Conservation (phyloP, 1,140 invertebrate species). For the Oedothorax gibbosus region DNA sequence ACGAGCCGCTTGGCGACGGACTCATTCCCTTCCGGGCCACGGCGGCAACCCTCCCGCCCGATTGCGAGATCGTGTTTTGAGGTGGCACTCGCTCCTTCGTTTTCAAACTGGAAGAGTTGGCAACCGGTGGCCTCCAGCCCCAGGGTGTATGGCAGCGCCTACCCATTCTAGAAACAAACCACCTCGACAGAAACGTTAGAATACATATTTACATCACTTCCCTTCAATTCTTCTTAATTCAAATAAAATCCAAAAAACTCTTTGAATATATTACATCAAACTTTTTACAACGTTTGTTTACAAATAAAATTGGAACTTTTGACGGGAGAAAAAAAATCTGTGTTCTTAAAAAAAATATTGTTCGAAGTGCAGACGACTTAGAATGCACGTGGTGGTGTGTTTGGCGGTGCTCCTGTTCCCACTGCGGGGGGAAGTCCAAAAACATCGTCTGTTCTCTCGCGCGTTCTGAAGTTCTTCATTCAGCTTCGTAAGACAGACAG, state of each 20-base stretch:
- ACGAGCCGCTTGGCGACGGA: conserved; percentile 47
- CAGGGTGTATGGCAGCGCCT: conserved; percentile 54
- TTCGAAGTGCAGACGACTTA: conserved; percentile 22
- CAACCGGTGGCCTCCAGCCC: conserved; percentile 53
- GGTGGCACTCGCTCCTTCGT: conserved; percentile 47
- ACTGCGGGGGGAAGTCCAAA: conserved; percentile 5
- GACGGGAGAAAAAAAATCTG: no score
- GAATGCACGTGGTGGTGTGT: conserved; percentile 47
- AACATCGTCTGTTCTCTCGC: conserved; percentile 39
- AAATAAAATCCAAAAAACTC: background rate
- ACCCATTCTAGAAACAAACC: conserved; percentile 41
- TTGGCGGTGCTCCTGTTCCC: conserved; percentile 43
- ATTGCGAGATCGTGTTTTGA: conserved; percentile 57
- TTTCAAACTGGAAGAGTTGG: conserved; percentile 36
- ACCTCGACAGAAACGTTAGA: conserved; percentile 33
- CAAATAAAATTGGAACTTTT: no score
- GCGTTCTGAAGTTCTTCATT: background rate
- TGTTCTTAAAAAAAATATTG: background rate
- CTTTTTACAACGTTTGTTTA: no score
- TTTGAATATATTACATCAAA: no score
- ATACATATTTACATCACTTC: background rate
- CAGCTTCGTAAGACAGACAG: conserved; percentile 21
- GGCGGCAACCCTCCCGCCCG: conserved; percentile 32
- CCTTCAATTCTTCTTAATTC: conserved; percentile 7
- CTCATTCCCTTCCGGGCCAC: background rate